These are phyloP conservation scores for Catharus bicknelli DNA, from an alignment of 2,113 vertebrate genomes.

Conservation along the genomic window DNA sequence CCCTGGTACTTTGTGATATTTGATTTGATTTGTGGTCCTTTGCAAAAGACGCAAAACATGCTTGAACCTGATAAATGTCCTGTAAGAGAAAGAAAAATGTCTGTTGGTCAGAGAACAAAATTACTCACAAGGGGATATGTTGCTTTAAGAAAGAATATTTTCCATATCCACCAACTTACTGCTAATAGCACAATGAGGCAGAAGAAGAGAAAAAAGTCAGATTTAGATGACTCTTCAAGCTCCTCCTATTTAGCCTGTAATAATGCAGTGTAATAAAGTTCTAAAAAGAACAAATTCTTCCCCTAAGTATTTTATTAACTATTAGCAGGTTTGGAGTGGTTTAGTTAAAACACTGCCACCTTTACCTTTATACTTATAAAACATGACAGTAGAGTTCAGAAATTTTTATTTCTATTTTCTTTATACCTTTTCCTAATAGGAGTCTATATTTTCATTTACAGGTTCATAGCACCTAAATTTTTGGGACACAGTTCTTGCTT, in stretches of 20 bases:
- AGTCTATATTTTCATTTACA: neutral
- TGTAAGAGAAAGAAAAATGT: neutral
- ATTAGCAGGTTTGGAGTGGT: neutral
- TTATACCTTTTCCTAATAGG: neutral
- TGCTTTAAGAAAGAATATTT: slow-evolving; percentile 20
- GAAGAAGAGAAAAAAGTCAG: neutral
- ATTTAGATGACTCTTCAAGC: neutral
- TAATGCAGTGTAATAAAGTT: neutral
- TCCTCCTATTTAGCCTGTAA: neutral
- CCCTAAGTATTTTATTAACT: neutral
- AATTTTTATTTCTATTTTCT: neutral
- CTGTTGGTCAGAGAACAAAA: slow-evolving; percentile 5
- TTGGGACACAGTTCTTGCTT: neutral
- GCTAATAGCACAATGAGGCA: neutral
- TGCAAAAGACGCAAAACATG: slow-evolving; percentile 23
- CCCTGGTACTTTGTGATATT: slow-evolving; percentile 49
- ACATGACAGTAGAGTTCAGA: neutral
- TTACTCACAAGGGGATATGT: neutral
- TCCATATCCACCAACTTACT: neutral
- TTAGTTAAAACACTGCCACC: neutral
- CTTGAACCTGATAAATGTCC: slow-evolving; percentile 14
- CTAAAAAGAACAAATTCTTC: neutral
- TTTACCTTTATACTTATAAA: neutral
- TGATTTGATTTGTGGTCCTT: slow-evolving; percentile 49
- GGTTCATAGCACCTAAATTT: neutral